These are phyloP conservation scores for Loriculus beryllinus DNA, from an alignment of 2,797 vertebrate genomes.

Conservation along the genomic window DNA sequence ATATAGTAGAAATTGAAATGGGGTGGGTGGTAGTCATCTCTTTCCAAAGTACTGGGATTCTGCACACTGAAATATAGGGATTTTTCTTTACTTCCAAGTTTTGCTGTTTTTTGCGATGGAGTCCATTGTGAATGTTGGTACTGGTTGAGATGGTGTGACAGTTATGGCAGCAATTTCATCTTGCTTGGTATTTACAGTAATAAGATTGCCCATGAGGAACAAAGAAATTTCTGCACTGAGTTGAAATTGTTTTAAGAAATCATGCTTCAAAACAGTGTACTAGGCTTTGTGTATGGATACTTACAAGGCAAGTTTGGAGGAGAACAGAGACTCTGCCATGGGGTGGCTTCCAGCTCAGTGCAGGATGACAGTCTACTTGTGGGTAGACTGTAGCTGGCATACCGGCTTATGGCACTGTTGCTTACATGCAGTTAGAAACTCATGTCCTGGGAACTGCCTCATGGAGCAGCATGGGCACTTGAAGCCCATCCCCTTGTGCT, in stretches of 20 bases:
- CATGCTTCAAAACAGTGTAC: background rate
- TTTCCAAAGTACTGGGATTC: background rate
- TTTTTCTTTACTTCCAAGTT: background rate
- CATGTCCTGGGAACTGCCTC: background rate
- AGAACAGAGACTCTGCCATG: background rate
- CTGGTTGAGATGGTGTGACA: background rate
- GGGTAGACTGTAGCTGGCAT: background rate
- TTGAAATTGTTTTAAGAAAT: background rate
- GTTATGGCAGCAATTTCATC: background rate
- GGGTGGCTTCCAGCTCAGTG: background rate
- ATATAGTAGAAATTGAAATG: background rate
- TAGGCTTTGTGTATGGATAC: background rate
- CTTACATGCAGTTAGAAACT: accelerated
- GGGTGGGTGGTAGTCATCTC: background rate
- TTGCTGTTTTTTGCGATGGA: background rate
- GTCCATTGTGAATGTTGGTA: background rate
- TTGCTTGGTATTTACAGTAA: background rate
- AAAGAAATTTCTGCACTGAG: background rate
- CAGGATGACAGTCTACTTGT: background rate
- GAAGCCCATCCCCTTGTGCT: background rate
- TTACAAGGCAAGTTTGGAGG: background rate
- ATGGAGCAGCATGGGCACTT: background rate
- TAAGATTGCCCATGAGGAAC: background rate
- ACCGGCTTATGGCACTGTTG: background rate
- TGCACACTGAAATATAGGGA: background rate